Base-by-base conservation (phyloP, 1,140 invertebrate genomes). In the Aleiodes sp. region DNA sequence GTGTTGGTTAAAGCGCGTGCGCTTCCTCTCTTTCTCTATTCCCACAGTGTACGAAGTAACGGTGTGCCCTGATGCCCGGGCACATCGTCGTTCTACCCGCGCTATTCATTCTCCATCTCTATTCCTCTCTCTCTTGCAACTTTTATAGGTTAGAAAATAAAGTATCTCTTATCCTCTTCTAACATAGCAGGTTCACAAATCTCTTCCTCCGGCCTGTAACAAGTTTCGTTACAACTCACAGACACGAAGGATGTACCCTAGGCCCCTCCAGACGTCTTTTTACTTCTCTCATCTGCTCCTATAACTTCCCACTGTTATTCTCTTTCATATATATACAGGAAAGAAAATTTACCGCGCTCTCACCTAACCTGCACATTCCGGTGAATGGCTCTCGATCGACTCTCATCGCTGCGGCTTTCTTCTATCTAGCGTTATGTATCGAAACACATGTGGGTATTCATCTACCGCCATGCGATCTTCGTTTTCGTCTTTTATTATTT, bases 1-100 rank as follows among this genome's bases (percentile, higher is more conserved):
- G 60, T 39, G n/a, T 39, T 19, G 16, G 35, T 63, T 62, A 70
- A 61, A 70, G 76, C 78, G 81, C 80, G 33, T 76, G 79, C 77
- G 80, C 77, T 16, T 28, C 41, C 41, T 19, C 19, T 21, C 46
- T 16, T 21, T 7, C 31, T 6, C n/a, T n/a, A n/a, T n/a, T n/a
- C n/a, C n/a, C 31, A 4, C 31, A 35, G 60, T 65, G 21, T 57
- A 46, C 41, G 41, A 68, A 67, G 28, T 56, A 56, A 16, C 6
- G n/a, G 62, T 29, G 79, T 82, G 80, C 81, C 81, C 80, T 81
- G 80, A 81, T 82, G 79, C 80, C 81, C 80, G 80, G 81, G 81
- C 80, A 80, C 71, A 65, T 19, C 75, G 70, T 71, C 72, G 70
- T 72, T 67, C 65, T 64, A 75, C 68, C 37, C 66, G 72, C 71